phyloP scores from a whole-genome alignment of 2,888 invertebrate genomes.

The Apeira syringaria region DNA sequence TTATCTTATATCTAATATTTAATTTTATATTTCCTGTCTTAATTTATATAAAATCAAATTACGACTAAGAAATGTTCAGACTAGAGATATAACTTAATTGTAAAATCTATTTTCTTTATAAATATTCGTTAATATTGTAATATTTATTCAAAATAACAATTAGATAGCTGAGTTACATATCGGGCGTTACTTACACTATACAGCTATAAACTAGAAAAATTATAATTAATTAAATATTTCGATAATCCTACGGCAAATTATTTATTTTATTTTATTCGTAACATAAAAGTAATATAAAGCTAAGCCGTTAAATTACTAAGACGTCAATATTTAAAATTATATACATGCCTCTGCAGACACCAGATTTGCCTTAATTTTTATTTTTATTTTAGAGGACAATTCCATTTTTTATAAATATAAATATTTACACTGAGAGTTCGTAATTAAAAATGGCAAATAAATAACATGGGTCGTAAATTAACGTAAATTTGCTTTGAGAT shows the following conservation, averaged over 20 bases:
- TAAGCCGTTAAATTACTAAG: conserved; percentile 27
- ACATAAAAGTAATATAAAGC: conserved; percentile 27
- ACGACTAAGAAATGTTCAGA: conserved; percentile 73
- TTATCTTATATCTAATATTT: conserved; percentile 1
- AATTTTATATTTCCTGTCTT: conserved; percentile 25
- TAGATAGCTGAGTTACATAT: conserved; percentile 46
- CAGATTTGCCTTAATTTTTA: conserved; percentile 43
- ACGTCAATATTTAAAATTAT: conserved; percentile 62
- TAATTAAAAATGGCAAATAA: conserved; percentile 36
- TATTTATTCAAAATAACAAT: conserved; percentile 33
- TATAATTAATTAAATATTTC: conserved; percentile 40
- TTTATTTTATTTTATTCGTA: no score
- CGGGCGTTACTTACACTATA: conserved; percentile 36
- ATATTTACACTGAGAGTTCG: conserved; percentile 66
- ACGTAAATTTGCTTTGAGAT: no score
- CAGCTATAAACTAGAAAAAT: conserved; percentile 19
- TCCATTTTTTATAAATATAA: conserved; percentile 62
- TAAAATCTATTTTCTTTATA: conserved; percentile 40
- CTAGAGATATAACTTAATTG: conserved; percentile 72
- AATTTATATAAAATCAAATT: conserved; percentile 55
- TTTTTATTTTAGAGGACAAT: conserved; percentile 62
- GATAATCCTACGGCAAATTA: conserved; percentile 46
- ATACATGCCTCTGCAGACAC: conserved; percentile 68
- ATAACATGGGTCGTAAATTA: conserved; percentile 4
- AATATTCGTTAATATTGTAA: conserved; percentile 45